phyloP scores from a whole-genome alignment of 2,888 invertebrate species.

The Operophtera brumata region DNA sequence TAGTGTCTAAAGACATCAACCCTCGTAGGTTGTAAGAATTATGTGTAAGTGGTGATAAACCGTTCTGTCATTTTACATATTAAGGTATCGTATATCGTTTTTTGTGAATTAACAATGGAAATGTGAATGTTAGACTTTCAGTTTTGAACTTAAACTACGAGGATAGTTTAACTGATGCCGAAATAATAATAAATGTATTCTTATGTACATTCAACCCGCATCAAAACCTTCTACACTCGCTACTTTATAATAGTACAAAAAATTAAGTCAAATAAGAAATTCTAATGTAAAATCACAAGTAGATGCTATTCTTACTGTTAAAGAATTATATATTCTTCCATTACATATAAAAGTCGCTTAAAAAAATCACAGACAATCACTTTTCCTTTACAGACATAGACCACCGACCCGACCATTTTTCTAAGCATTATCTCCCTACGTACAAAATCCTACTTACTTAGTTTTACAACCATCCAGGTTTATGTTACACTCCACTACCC shows the following conservation, averaged over 20 bases:
- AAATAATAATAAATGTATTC: conserved; percentile 27
- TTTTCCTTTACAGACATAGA: conserved; percentile 79
- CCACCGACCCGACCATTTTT: conserved; percentile 74
- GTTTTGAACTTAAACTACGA: conserved; percentile 24
- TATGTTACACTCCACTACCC: conserved; percentile 59
- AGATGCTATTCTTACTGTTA: conserved; percentile 81
- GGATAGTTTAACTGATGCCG: conserved; percentile 39
- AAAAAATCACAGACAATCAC: conserved; percentile 82
- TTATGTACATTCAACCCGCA: conserved; percentile 76
- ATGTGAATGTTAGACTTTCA: conserved; percentile 4
- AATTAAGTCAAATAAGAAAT: conserved; percentile 72
- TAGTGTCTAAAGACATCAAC: conserved; percentile 39
- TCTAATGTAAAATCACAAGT: conserved; percentile 81
- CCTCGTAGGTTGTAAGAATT: conserved; percentile 28
- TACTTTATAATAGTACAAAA: conserved; percentile 69
- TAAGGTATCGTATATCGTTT: neutral
- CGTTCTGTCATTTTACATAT: neutral
- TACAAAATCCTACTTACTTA: conserved; percentile 78
- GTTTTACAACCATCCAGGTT: conserved; percentile 81
- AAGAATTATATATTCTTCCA: conserved; percentile 76
- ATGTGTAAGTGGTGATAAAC: neutral
- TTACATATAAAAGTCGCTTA: conserved; percentile 81
- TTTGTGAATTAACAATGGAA: neutral
- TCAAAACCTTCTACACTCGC: conserved; percentile 53
- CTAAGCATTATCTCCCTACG: conserved; percentile 78